A percentile compares a stretch with the other conserved stretches of the same genome.
Conservation (phyloP, 2,888 invertebrate genomes). For the Drosophila falleni region DNA sequence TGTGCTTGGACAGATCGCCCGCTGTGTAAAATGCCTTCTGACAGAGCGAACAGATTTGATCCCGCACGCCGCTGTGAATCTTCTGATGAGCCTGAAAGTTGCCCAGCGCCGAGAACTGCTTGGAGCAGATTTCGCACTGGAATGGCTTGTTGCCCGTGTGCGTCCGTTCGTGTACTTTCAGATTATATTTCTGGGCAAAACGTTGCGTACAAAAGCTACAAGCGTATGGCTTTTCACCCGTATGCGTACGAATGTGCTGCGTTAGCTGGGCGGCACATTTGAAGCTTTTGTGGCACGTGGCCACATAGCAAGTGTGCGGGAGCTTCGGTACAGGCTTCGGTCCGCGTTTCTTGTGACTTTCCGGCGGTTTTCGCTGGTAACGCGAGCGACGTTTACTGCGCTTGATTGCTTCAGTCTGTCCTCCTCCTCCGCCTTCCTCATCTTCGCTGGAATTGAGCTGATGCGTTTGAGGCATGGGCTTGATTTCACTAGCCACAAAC, state of each 20-base stretch:
- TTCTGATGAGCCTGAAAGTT: slow-evolving; percentile 89
- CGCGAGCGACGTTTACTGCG: slow-evolving; percentile 83
- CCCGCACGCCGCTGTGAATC: slow-evolving; percentile 88
- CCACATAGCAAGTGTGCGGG: slow-evolving; percentile 87
- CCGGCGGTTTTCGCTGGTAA: slow-evolving; percentile 87
- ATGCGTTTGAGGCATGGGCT: slow-evolving; percentile 45
- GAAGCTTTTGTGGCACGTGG: slow-evolving; percentile 87
- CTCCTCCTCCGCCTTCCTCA: slow-evolving; percentile 69
- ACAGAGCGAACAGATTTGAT: slow-evolving; percentile 88
- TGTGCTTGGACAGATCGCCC: slow-evolving; percentile 88
- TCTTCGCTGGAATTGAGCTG: slow-evolving; percentile 62
- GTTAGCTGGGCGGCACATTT: slow-evolving; percentile 88
- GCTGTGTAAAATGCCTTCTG: slow-evolving; percentile 88
- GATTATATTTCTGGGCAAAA: slow-evolving; percentile 88
- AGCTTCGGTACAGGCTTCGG: slow-evolving; percentile 88
- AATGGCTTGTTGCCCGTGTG: slow-evolving; percentile 88
- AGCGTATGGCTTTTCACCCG: slow-evolving; percentile 87
- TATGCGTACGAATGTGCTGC: slow-evolving; percentile 88
- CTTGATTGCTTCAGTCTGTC: slow-evolving; percentile 60
- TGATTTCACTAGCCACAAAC: slow-evolving; percentile 48
- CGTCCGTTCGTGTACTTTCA: slow-evolving; percentile 87
- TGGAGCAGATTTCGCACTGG: slow-evolving; percentile 88
- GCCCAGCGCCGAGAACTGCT: slow-evolving; percentile 88
- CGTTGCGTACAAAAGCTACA: slow-evolving; percentile 87
- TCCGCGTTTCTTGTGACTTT: slow-evolving; percentile 87